Conservation (phyloP, 2,797 vertebrate species). For the Propithecus perrieri region DNA sequence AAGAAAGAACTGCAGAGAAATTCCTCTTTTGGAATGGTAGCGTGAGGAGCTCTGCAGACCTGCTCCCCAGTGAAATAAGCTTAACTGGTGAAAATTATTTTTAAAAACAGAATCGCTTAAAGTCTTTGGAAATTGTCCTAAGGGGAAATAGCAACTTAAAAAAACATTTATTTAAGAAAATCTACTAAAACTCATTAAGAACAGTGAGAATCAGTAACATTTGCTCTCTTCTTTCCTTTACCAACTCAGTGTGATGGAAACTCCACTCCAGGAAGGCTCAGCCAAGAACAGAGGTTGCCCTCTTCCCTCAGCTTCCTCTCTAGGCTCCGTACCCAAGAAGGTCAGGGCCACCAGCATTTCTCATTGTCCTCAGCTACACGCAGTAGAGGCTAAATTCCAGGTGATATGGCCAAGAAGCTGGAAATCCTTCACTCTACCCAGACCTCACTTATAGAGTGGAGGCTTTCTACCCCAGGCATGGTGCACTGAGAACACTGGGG, state of each 20-base stretch:
- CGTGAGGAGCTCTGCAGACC: neutral
- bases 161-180: neutral
- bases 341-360: neutral
- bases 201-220: neutral
- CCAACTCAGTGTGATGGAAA: neutral
- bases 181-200: neutral
- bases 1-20: neutral
- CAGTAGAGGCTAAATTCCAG: neutral
- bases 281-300: neutral
- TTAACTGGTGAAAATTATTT: neutral
- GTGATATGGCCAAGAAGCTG: neutral
- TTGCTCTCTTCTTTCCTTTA: neutral
- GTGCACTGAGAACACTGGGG: neutral
- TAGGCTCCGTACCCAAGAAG: neutral
- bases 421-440: neutral
- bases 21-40: neutral
- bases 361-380: neutral
- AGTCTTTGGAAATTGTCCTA: neutral
- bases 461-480: neutral
- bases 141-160: neutral
- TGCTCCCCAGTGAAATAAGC: neutral
- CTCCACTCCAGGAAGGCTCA: neutral
- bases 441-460: neutral
- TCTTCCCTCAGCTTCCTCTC: neutral
- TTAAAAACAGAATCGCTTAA: slow-evolving; percentile 11